phyloP scores from a whole-genome alignment of 2,113 vertebrate genomes.

The human (Homo sapiens) region DNA sequence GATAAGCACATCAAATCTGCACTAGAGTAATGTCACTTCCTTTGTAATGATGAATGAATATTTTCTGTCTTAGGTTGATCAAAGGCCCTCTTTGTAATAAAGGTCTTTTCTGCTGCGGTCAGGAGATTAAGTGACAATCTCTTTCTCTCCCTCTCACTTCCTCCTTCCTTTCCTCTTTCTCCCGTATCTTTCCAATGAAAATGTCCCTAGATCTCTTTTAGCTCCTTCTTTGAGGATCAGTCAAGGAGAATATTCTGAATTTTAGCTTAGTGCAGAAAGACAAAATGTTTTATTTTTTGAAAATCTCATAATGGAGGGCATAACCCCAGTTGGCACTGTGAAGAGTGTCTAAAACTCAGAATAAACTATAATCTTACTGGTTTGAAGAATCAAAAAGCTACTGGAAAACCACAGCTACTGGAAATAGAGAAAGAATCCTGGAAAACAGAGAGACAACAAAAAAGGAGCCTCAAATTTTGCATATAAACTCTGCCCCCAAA shows the following conservation, averaged over 20 bases:
- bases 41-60: neutral
- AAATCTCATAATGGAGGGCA: neutral
- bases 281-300: neutral
- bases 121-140: neutral
- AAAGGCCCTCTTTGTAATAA: neutral
- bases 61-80: neutral
- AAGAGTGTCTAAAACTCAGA: neutral
- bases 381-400: neutral
- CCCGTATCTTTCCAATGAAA: neutral
- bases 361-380: neutral
- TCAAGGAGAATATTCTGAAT: neutral
- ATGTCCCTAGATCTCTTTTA: neutral
- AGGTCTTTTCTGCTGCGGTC: neutral
- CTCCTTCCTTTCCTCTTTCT: neutral
- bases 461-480: neutral
- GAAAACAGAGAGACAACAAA: neutral
- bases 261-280: neutral
- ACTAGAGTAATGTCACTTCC: neutral
- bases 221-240: neutral
- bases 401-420: neutral
- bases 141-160: neutral
- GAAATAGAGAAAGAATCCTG: neutral
- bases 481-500: neutral
- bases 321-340: neutral
- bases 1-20: neutral